phyloP scores from a whole-genome alignment of 2,113 vertebrate genomes.

The Regulus satrapa region DNA sequence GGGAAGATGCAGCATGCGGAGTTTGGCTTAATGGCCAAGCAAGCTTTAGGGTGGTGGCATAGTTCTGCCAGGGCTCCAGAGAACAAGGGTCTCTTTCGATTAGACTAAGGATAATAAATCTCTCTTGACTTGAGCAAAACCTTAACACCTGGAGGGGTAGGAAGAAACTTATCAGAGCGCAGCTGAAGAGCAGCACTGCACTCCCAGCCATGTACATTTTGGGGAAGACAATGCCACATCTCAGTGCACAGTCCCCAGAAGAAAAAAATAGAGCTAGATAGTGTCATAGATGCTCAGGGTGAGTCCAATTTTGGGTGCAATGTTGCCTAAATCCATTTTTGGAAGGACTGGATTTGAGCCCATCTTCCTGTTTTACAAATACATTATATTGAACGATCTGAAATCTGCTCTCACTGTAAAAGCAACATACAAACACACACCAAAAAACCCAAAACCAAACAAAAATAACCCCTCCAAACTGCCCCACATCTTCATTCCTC shows the following conservation, averaged over 20 bases:
- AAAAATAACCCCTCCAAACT: not conserved
- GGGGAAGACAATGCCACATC: not conserved
- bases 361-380: not conserved
- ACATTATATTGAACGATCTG: not conserved
- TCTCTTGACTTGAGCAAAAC: not conserved
- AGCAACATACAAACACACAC: not conserved
- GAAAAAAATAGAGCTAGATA: not conserved
- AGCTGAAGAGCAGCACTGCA: not conserved
- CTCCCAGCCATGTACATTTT: not conserved
- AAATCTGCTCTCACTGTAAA: not conserved
- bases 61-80: not conserved
- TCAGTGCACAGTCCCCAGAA: not conserved
- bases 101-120: not conserved
- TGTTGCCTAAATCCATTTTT: not conserved
- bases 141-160: not conserved
- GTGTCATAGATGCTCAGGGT: not conserved
- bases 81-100: not conserved
- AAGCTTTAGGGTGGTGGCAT: not conserved
- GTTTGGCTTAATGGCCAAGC: not conserved
- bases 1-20: accelerated
- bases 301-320: not conserved
- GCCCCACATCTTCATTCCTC: not conserved
- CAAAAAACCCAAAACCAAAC: not conserved
- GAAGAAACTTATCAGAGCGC: not conserved
- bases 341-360: not conserved